Evolutionary conservation across 2,888 invertebrate genomes (phyloP).

Genomic region (Gnatocerus cornutus): DNA sequence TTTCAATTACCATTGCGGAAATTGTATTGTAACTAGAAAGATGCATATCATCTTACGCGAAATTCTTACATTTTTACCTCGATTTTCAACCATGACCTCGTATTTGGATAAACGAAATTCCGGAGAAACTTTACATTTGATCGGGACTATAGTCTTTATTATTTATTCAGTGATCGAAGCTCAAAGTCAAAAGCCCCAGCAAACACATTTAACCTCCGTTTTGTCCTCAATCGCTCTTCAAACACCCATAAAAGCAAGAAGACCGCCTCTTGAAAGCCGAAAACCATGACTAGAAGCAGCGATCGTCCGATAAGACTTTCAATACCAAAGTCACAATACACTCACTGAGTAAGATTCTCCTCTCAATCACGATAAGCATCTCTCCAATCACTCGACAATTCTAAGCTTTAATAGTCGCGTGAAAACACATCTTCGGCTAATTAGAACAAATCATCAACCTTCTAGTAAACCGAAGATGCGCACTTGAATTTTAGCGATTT

Average conservation of each 20-base stretch:
- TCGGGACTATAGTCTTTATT: too few relatives aligned
- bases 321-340: conserved; percentile 7
- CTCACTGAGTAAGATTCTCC: conserved; percentile 5
- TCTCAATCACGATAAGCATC: conserved; percentile 3
- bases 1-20: too few relatives aligned
- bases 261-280: background rate
- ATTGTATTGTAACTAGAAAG: too few relatives aligned
- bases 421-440: conserved; percentile 3
- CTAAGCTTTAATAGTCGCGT: background rate
- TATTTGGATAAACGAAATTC: too few relatives aligned
- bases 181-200: too few relatives aligned
- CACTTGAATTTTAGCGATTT: conserved; percentile 11
- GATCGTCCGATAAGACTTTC: conserved; percentile 9
- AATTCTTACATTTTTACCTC: too few relatives aligned
- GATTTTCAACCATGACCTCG: too few relatives aligned
- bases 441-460: conserved; percentile 12
- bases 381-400: background rate
- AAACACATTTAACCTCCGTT: too few relatives aligned
- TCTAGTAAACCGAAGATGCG: background rate
- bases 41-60: too few relatives aligned
- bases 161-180: too few relatives aligned
- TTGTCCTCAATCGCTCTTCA: background rate
- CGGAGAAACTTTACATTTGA: too few relatives aligned
- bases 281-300: conserved; percentile 11
- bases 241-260: background rate